Conservation (phyloP, 2,888 invertebrate species). For the Bombyx huttoni region DNA sequence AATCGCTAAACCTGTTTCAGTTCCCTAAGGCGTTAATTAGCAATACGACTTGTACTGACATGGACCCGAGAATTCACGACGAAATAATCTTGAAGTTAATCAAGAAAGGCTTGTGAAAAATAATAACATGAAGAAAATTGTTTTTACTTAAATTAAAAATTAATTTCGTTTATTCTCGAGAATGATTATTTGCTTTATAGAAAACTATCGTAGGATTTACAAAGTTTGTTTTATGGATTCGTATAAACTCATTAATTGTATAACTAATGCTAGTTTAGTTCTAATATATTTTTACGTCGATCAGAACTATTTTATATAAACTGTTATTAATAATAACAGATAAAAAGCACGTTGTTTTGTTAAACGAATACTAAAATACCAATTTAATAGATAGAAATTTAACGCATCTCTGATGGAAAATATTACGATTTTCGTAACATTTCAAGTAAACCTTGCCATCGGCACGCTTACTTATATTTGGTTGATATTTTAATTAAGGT, state of each 20-base stretch:
- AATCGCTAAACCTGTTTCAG: constrained; percentile 62
- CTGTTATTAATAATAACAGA: no score
- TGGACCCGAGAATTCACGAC: constrained; percentile 41
- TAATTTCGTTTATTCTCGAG: no score
- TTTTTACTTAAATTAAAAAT: no score
- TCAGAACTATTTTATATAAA: no score
- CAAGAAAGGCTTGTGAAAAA: constrained; percentile 1
- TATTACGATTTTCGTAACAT: constrained; percentile 1
- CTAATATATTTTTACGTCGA: no score
- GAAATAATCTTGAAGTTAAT: constrained; percentile 13
- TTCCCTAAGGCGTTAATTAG: constrained; percentile 63
- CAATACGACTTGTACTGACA: constrained; percentile 40
- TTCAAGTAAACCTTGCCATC: constrained; percentile 22
- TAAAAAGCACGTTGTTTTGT: no score
- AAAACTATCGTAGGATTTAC: background rate
- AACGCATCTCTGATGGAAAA: no score
- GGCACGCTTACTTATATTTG: constrained; percentile 45
- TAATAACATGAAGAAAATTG: background rate
- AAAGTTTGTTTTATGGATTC: background rate
- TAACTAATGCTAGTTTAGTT: background rate
- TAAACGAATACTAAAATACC: no score
- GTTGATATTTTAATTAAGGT: constrained; percentile 64
- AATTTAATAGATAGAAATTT: no score
- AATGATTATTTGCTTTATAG: background rate
- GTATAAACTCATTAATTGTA: background rate